Evolutionary conservation across 2,797 vertebrate genomes (phyloP).

Genomic region (Cheirogaleus major): DNA sequence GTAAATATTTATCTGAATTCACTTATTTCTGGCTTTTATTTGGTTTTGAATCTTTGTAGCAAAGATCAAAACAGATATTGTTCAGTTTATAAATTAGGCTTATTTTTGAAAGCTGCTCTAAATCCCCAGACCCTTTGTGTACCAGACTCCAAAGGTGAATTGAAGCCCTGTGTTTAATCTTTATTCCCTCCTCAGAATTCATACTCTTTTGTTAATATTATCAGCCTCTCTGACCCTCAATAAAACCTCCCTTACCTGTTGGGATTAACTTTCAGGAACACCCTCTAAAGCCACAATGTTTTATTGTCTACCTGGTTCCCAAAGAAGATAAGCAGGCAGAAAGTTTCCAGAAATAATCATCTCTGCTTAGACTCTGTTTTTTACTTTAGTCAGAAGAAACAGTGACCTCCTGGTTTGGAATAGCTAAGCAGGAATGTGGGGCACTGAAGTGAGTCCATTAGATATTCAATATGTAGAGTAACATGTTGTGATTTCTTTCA

Average conservation of each 20-base stretch:
- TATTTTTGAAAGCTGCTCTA: neutral
- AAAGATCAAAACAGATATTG: neutral
- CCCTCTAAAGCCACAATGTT: neutral
- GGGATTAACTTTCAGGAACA: neutral
- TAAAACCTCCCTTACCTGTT: neutral
- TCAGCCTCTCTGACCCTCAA: neutral
- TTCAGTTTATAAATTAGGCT: neutral
- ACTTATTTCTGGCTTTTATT: neutral
- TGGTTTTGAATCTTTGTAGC: neutral
- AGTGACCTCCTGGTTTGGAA: neutral
- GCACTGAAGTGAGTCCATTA: neutral
- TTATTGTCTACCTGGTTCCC: neutral
- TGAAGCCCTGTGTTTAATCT: neutral
- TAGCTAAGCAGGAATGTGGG: neutral
- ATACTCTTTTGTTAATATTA: neutral
- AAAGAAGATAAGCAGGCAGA: neutral
- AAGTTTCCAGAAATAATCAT: neutral
- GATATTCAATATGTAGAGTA: neutral
- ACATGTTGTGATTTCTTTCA: neutral
- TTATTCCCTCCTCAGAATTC: neutral
- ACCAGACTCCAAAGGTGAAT: neutral
- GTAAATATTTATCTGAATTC: neutral
- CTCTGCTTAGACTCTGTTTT: neutral
- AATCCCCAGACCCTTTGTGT: neutral
- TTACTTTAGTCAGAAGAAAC: neutral